These are phyloP conservation scores for Lerema accius DNA, from an alignment of 1,140 invertebrate genomes.

Conservation along the genomic window DNA sequence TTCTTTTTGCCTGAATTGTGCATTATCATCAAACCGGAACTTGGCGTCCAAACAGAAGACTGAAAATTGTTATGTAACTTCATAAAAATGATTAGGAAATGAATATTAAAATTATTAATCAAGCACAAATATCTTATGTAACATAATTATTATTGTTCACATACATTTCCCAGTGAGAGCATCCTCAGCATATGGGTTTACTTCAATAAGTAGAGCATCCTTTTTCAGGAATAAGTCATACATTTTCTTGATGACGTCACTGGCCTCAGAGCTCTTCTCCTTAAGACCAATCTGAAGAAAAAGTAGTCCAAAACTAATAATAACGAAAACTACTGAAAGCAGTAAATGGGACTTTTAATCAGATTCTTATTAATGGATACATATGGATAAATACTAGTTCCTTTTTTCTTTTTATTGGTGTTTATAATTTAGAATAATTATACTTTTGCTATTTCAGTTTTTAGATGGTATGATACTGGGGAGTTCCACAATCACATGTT, in stretches of 20 bases:
- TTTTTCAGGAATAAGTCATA: constrained; percentile 95
- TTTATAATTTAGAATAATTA: no score
- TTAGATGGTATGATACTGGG: no score
- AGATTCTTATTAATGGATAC: no score
- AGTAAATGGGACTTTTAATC: no score
- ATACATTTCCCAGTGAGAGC: constrained; percentile 91
- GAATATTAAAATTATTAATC: not conserved
- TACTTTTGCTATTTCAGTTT: no score
- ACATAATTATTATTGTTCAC: constrained; percentile 40
- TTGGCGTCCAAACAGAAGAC: constrained; percentile 98
- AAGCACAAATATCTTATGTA: constrained; percentile 7
- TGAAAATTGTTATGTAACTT: constrained; percentile 67
- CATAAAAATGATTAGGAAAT: not conserved
- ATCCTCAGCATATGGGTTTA: constrained; percentile 98
- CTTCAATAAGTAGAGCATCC: constrained; percentile 96
- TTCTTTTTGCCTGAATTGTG: constrained; percentile 96
- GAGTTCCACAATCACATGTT: no score
- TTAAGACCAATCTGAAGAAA: constrained; percentile 88
- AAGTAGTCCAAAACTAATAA: no score
- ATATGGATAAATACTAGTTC: no score
- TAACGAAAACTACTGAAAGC: no score
- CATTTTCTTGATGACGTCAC: constrained; percentile 92
- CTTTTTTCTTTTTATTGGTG: no score
- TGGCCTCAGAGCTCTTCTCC: constrained; percentile 88
- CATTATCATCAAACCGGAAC: constrained; percentile 97